A percentile compares a stretch with the other conserved stretches of the same genome.
These are phyloP conservation scores for Rachycentron canadum DNA, from an alignment of 2,797 vertebrate genomes.

Conservation along the genomic window DNA sequence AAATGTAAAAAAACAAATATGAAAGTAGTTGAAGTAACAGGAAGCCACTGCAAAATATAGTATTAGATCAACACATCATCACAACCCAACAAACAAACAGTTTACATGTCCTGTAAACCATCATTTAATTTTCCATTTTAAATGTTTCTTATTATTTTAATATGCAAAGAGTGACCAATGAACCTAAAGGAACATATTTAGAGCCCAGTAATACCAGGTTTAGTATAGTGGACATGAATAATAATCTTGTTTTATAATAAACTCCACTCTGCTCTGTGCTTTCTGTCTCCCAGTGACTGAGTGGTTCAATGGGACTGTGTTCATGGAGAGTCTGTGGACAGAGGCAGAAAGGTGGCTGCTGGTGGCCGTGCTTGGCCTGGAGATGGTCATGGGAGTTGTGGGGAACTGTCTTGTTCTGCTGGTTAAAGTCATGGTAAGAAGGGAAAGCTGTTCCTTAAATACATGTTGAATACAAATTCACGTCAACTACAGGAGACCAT, in stretches of 20 bases:
- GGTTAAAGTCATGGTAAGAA: conserved; percentile 78
- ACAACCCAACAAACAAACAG: no score
- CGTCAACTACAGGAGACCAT: not conserved
- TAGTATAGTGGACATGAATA: not conserved
- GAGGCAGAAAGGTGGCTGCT: conserved; percentile 73
- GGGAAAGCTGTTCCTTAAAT: not conserved
- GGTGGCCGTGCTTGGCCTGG: conserved; percentile 72
- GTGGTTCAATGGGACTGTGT: conserved; percentile 61
- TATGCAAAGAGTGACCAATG: not conserved
- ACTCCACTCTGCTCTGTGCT: not conserved
- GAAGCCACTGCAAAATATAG: no score
- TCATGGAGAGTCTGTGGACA: conserved; percentile 55
- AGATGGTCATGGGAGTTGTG: conserved; percentile 77
- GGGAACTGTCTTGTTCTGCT: conserved; percentile 81
- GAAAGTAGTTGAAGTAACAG: no score
- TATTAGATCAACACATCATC: no score
- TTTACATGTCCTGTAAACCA: no score
- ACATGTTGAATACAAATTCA: no score
- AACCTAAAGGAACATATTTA: not conserved
- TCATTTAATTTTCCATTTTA: not conserved
- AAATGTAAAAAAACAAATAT: no score
- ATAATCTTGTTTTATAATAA: not conserved
- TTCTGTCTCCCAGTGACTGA: conserved; percentile 72
- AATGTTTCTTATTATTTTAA: not conserved
- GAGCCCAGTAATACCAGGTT: not conserved